Conservation (phyloP, 1,140 invertebrate species). For the Atta cephalotes region DNA sequence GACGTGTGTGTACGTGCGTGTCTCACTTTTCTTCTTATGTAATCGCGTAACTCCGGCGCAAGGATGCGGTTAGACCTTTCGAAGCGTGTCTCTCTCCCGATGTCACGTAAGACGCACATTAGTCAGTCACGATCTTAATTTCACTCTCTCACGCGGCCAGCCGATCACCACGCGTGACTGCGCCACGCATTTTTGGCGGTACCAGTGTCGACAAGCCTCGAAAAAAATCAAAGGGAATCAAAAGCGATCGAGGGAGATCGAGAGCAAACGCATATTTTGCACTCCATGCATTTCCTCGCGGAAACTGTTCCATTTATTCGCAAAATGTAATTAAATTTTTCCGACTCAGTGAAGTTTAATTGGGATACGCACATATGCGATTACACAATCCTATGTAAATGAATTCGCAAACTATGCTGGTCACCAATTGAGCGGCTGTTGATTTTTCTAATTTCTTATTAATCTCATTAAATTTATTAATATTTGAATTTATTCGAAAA, state of each 20-base stretch:
- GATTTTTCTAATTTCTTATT: neutral
- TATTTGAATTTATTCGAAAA: neutral
- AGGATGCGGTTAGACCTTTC: constrained; percentile 78
- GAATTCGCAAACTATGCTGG: neutral
- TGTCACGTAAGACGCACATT: constrained; percentile 78
- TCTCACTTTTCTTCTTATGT: constrained; percentile 76
- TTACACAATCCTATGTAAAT: neutral
- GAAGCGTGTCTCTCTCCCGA: constrained; percentile 73
- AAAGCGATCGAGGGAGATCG: neutral
- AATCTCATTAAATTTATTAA: neutral
- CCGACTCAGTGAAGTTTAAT: neutral
- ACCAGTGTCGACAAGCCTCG: neutral
- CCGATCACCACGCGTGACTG: constrained; percentile 37
- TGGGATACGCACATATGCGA: neutral
- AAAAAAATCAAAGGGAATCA: neutral
- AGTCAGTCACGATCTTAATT: constrained; percentile 78
- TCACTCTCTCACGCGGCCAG: constrained; percentile 73
- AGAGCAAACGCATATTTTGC: no score
- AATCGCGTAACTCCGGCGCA: constrained; percentile 75
- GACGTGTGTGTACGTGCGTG: constrained; percentile 12
- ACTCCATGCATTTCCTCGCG: neutral
- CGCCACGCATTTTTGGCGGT: neutral
- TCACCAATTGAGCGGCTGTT: neutral
- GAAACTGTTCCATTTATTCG: neutral
- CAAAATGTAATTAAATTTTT: constrained; percentile 5